phyloP scores from a whole-genome alignment of 2,888 invertebrate species.

The Mythimna lalbum region DNA sequence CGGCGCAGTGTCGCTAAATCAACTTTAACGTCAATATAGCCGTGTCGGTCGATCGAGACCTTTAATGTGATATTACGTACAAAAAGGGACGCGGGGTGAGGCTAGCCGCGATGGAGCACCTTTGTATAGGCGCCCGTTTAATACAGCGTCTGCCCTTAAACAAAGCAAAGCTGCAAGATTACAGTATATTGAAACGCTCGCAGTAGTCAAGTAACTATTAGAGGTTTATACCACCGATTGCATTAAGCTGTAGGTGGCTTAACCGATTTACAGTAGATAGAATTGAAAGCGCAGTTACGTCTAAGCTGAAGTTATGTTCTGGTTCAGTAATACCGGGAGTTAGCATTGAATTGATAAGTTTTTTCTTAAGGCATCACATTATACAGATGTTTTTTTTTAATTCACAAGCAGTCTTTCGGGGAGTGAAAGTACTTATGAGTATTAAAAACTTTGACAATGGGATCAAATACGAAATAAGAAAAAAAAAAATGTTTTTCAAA shows the following conservation, averaged over 20 bases:
- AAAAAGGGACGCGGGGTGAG: no score
- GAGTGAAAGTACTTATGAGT: no score
- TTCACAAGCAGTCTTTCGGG: background rate
- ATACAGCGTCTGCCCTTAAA: no score
- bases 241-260: constrained; percentile 19
- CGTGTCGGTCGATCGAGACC: no score
- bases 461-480: no score
- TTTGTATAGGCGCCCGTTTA: no score
- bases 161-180: background rate
- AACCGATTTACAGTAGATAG: constrained; percentile 1
- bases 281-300: constrained; percentile 18
- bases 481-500: no score
- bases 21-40: no score
- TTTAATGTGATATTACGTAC: no score
- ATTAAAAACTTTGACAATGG: no score
- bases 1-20: no score
- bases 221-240: background rate
- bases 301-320: constrained; percentile 29
- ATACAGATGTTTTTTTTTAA: background rate
- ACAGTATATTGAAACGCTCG: background rate
- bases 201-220: background rate
- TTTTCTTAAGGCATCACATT: background rate
- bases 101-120: no score
- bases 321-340: background rate
- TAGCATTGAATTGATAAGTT: background rate